phyloP scores from a whole-genome alignment of 2,113 vertebrate genomes.

The Oreotrochilus melanogaster region DNA sequence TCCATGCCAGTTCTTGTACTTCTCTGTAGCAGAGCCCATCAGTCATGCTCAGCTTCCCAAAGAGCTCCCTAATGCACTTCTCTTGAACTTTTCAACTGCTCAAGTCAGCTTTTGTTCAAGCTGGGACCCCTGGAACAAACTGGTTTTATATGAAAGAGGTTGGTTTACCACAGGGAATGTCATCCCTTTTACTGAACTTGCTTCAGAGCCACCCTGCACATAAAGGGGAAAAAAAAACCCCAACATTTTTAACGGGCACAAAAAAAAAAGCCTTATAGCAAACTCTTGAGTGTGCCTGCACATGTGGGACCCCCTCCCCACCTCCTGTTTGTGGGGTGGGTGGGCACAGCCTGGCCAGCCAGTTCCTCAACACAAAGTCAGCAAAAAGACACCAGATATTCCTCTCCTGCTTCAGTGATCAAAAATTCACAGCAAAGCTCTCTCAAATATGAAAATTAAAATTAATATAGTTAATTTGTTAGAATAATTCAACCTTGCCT shows the following conservation, averaged over 20 bases:
- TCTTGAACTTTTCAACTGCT: background rate
- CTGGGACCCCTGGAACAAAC: background rate
- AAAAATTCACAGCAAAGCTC: background rate
- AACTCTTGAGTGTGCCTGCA: background rate
- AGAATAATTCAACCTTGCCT: background rate
- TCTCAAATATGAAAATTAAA: background rate
- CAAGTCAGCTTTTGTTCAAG: background rate
- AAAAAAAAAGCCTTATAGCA: background rate
- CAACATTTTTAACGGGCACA: background rate
- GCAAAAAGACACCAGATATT: fast-evolving
- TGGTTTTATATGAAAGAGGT: background rate
- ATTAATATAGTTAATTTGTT: background rate
- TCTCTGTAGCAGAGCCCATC: background rate
- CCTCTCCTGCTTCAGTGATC: background rate
- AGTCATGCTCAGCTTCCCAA: background rate
- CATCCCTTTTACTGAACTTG: background rate
- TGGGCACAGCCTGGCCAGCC: background rate
- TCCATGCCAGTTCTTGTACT: background rate
- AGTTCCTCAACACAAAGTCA: background rate
- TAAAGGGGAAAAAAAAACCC: background rate
- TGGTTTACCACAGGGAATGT: background rate
- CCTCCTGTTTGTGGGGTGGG: fast-evolving
- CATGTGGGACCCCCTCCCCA: fast-evolving
- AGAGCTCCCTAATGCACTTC: background rate
- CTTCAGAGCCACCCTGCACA: background rate